phyloP scores from a whole-genome alignment of 2,113 vertebrate species.

The Urocitellus parryii region DNA sequence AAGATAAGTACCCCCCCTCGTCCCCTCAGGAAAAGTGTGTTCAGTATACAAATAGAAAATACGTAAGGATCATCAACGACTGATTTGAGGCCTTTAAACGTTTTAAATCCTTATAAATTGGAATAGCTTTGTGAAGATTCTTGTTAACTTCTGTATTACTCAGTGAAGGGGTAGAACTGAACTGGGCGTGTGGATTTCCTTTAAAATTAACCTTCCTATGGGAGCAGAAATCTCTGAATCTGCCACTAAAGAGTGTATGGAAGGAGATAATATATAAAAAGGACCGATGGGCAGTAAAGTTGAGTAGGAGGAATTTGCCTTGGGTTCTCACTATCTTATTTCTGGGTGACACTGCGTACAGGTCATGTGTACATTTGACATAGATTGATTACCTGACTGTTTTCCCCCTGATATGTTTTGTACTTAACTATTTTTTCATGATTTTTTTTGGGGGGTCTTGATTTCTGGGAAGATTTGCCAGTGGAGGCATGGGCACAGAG shows the following conservation, averaged over 20 bases:
- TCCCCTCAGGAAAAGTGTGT: neutral
- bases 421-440: neutral
- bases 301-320: neutral
- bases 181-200: neutral
- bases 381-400: neutral
- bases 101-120: neutral
- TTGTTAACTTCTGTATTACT: neutral
- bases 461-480: neutral
- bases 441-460: neutral
- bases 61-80: neutral
- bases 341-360: neutral
- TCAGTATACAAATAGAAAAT: neutral
- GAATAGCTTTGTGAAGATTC: neutral
- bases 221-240: neutral
- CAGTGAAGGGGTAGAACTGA: neutral
- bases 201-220: slow-evolving; percentile 1
- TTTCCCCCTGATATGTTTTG: neutral
- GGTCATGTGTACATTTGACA: neutral
- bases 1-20: neutral
- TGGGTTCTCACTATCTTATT: neutral
- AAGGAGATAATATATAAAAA: neutral
- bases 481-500: neutral
- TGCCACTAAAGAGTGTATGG: neutral
- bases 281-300: neutral
- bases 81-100: neutral